Evolutionary conservation across 2,888 invertebrate species (phyloP).

Genomic region (Toxonevra muliebris): DNA sequence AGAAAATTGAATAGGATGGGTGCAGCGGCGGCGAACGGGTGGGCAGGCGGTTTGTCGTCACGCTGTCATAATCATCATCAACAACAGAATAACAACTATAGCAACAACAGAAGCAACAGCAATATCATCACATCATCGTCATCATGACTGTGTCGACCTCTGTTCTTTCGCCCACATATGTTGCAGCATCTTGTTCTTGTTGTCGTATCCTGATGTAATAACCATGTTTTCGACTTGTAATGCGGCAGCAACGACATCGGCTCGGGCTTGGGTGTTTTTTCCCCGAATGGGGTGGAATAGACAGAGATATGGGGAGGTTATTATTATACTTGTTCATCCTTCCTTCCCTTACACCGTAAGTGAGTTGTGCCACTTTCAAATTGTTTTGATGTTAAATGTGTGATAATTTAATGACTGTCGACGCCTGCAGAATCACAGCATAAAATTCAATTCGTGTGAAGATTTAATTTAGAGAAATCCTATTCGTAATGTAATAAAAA

Average conservation of each 20-base stretch:
- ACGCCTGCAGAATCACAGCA: conserved; percentile 45
- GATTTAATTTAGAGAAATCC: too few relatives aligned
- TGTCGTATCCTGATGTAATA: conserved; percentile 60
- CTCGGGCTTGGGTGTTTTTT: conserved; percentile 15
- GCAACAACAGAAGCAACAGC: conserved; percentile 24
- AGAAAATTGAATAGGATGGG: conserved; percentile 12
- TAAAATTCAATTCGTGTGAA: too few relatives aligned
- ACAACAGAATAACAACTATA: conserved; percentile 35
- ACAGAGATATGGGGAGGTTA: not conserved
- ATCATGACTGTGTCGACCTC: conserved; percentile 15
- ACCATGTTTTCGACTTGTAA: conserved; percentile 63
- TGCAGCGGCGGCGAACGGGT: conserved; percentile 22
- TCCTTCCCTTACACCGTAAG: conserved; percentile 15
- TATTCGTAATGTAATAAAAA: too few relatives aligned
- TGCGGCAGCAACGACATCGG: conserved; percentile 51
- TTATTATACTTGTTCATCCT: too few relatives aligned
- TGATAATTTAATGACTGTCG: conserved; percentile 64
- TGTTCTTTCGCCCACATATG: conserved; percentile 45
- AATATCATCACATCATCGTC: conserved; percentile 20
- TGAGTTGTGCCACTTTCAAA: conserved; percentile 50
- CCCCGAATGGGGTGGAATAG: conserved; percentile 34
- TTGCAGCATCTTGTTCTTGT: conserved; percentile 31
- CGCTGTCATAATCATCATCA: conserved; percentile 57
- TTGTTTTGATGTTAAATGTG: conserved; percentile 64
- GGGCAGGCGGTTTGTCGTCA: conserved; percentile 45